phyloP scores from a whole-genome alignment of 2,797 vertebrate genomes.

The Rhynchotus rufescens region DNA sequence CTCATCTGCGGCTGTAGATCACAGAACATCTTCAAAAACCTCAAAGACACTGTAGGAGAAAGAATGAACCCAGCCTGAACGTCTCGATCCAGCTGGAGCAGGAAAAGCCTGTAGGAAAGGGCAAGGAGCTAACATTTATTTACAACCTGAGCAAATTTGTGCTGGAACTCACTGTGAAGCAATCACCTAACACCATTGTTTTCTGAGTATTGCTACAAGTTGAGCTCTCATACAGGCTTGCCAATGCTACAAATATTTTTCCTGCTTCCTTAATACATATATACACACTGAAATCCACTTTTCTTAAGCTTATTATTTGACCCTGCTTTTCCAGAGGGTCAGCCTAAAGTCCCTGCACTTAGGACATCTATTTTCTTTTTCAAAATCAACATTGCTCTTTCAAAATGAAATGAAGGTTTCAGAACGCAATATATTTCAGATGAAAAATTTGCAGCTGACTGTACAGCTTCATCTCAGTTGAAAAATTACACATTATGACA shows the following conservation, averaged over 20 bases:
- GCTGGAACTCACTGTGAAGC: background rate
- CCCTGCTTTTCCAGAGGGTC: background rate
- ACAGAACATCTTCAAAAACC: background rate
- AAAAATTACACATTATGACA: conserved; percentile 17
- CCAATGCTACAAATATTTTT: background rate
- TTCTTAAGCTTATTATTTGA: background rate
- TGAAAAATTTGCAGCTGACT: conserved; percentile 1
- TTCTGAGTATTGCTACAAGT: background rate
- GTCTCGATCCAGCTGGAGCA: background rate
- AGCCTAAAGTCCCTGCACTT: background rate
- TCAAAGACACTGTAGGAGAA: background rate
- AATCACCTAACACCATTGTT: background rate
- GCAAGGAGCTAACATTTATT: background rate
- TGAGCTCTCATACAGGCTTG: background rate
- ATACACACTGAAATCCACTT: background rate
- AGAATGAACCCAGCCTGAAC: background rate
- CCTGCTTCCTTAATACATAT: background rate
- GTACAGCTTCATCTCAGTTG: background rate
- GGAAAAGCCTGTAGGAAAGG: background rate
- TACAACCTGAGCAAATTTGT: background rate
- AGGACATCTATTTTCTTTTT: background rate
- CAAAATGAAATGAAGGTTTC: background rate
- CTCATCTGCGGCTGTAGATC: background rate
- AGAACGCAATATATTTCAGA: background rate
- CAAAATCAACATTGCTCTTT: background rate